These are phyloP conservation scores for Cheilosia pagana DNA, from an alignment of 2,888 invertebrate species.

Conservation along the genomic window DNA sequence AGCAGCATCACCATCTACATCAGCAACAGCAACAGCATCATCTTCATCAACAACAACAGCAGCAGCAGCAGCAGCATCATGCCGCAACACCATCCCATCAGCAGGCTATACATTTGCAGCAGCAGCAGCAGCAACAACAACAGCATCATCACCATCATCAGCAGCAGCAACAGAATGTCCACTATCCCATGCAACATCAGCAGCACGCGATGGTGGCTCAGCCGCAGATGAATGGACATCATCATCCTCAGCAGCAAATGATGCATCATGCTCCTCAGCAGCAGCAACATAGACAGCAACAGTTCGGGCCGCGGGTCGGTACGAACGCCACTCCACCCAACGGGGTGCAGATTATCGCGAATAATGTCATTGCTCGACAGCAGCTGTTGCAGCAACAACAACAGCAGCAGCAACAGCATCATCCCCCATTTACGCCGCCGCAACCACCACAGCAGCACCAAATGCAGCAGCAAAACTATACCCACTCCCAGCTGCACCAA, in stretches of 20 bases:
- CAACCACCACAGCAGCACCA: slow-evolving; percentile 76
- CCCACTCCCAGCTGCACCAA: slow-evolving; percentile 70
- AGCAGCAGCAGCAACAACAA: slow-evolving; percentile 43
- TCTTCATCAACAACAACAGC: slow-evolving; percentile 60
- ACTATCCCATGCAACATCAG: slow-evolving; percentile 61
- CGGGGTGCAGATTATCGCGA: slow-evolving; percentile 76
- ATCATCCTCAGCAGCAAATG: slow-evolving; percentile 51
- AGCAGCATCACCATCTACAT: slow-evolving; percentile 74
- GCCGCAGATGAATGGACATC: slow-evolving; percentile 65
- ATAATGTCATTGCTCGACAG: slow-evolving; percentile 75
- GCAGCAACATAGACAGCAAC: slow-evolving; percentile 73
- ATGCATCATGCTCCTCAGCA: slow-evolving; percentile 55
- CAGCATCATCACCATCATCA: slow-evolving; percentile 62
- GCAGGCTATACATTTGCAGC: slow-evolving; percentile 66
- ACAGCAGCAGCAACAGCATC: slow-evolving; percentile 66
- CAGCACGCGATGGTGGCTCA: slow-evolving; percentile 60
- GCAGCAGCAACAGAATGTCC: slow-evolving; percentile 67
- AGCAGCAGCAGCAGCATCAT: slow-evolving; percentile 74
- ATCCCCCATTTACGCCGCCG: slow-evolving; percentile 67
- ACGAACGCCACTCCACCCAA: slow-evolving; percentile 76
- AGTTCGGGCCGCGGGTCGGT: slow-evolving; percentile 80
- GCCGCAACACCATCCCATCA: slow-evolving; percentile 35
- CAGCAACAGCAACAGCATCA: slow-evolving; percentile 65
- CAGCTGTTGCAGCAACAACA: slow-evolving; percentile 76
- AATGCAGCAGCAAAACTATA: slow-evolving; percentile 70